These are phyloP conservation scores for Mormyrops boulengeri DNA, from an alignment of 2,797 vertebrate genomes.

Conservation along the genomic window DNA sequence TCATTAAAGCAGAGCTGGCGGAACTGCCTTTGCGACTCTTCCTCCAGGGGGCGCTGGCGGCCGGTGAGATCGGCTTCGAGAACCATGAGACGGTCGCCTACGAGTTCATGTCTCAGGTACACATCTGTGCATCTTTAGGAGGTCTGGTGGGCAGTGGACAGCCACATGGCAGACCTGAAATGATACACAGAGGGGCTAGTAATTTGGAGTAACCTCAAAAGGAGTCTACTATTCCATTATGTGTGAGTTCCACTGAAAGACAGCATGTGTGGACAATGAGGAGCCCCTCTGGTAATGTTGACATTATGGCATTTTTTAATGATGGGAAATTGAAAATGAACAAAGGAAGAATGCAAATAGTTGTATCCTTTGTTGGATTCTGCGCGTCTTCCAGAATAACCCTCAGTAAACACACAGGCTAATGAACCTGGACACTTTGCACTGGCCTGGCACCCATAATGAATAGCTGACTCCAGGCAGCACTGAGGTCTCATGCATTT, in stretches of 20 bases:
- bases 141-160: not conserved
- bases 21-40: slow-evolving; percentile 92
- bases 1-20: slow-evolving; percentile 94
- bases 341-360: not conserved
- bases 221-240: not conserved
- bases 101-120: slow-evolving; percentile 98
- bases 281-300: not conserved
- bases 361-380: not conserved
- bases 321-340: not conserved
- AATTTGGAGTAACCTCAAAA: not conserved
- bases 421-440: not conserved
- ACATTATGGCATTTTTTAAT: not conserved
- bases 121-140: not conserved
- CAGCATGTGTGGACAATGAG: not conserved
- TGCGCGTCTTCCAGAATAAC: not conserved
- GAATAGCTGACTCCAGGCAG: too few relatives aligned
- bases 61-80: slow-evolving; percentile 93
- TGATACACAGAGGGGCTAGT: not conserved
- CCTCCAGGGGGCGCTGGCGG: slow-evolving; percentile 90
- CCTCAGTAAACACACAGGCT: not conserved
- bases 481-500: not conserved
- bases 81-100: slow-evolving; percentile 97
- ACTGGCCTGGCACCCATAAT: not conserved
- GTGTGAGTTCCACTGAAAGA: not conserved
- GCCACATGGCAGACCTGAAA: not conserved